A percentile compares a stretch with the other conserved stretches of the same genome.
Conservation (phyloP, 2,888 invertebrate species). For the Idaea biselata region DNA sequence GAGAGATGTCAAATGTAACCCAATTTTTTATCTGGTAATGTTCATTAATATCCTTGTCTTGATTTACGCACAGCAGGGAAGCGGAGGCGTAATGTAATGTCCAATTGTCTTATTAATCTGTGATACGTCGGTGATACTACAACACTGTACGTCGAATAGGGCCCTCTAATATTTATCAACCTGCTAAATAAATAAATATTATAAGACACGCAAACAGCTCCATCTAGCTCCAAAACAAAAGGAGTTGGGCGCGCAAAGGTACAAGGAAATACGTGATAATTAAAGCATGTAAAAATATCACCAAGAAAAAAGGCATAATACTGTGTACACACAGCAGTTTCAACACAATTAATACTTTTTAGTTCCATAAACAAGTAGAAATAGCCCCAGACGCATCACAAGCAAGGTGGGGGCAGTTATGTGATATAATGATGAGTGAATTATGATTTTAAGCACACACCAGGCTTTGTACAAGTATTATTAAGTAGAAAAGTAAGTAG, state of each 20-base stretch:
- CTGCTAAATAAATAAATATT: no score
- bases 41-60: neutral
- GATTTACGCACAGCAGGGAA: conserved; percentile 4
- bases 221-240: no score
- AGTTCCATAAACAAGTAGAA: no score
- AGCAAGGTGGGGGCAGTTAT: conserved; percentile 2
- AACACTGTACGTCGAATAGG: neutral
- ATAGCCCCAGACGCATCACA: neutral
- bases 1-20: no score
- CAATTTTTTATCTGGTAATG: conserved; percentile 10
- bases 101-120: neutral
- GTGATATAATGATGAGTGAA: neutral
- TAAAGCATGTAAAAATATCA: no score
- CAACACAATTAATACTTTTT: no score
- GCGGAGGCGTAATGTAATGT: conserved; percentile 6
- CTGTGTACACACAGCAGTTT: no score
- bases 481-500: conserved; percentile 10
- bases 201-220: no score
- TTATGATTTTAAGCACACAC: neutral
- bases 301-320: no score
- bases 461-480: neutral
- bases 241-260: no score
- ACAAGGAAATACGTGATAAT: no score
- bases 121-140: neutral
- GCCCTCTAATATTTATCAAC: neutral